Base-by-base conservation (phyloP, 2,797 vertebrate genomes). In the Eidolon dupreanum region DNA sequence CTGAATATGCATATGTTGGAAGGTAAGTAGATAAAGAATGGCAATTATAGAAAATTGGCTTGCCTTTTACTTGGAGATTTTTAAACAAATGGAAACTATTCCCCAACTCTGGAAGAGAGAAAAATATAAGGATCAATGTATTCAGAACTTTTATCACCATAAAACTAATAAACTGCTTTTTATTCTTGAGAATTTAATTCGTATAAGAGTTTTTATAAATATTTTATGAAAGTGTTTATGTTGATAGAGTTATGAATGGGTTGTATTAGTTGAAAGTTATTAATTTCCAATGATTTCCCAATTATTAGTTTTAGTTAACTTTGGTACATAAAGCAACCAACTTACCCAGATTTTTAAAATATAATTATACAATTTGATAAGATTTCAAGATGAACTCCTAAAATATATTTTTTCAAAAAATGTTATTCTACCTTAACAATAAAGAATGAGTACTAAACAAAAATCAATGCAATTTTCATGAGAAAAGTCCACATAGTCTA, bases 41-140 rank as follows among this genome's bases (percentile, higher is more conserved):
- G 41, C 41, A 59, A 5, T 79, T 81, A 74, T 11, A 57, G 55
- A 85, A 89, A 73, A 59, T 90, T 6, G 41, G 20, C 26, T 74
- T 65, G 33, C 13, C 13, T 88, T 83, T 33, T 16, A 61, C 38
- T 61, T 84, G 75, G 33, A 78, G 13, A 77, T 51, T 63, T 85
- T 53, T 73, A 65, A 38, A 77, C 41, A 77, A 71, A 65, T 65
- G 36, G 70, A 88, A 90, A 83, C 61, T 92, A 92, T 88, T 84
- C 59, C 46, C 66, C 63, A 57, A 33, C 57, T 66, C 2, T 73
- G 57, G 16, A 75, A 92, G 15, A 95, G 71, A 59, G 66, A 53
- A 92, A 87, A 84, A 49, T 24, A 77, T 87, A 74, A 88, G 49
- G 36, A 73, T 73, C 84, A 90, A 79, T 85, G 31, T 19, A 73